A percentile compares a stretch with the other conserved stretches of the same genome.
phyloP scores from a whole-genome alignment of 2,888 invertebrate species.

The Nomada fabriciana region DNA sequence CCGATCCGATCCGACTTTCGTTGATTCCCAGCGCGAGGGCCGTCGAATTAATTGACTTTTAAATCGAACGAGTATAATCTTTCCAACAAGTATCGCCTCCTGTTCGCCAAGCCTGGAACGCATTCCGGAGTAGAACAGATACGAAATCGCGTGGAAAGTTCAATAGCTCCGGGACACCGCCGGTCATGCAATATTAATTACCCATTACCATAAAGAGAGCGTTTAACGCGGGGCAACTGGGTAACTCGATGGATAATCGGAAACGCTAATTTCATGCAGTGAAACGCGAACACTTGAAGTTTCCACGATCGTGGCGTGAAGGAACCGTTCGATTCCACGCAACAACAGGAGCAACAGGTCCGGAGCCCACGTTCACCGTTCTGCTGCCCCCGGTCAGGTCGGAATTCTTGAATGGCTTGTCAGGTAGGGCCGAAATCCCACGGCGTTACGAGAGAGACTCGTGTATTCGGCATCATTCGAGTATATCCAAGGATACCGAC shows the following conservation, averaged over 20 bases:
- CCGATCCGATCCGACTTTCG: constrained; percentile 3
- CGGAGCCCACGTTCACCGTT: neutral
- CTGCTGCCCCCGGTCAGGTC: constrained; percentile 6
- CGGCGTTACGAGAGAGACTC: constrained; percentile 47
- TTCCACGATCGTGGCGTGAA: constrained; percentile 3
- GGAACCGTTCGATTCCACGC: constrained; percentile 3
- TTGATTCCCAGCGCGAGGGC: neutral
- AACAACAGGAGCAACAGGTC: neutral
- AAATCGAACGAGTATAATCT: neutral
- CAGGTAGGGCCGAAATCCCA: constrained; percentile 61
- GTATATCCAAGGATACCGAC: constrained; percentile 68
- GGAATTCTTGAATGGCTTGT: constrained; percentile 54
- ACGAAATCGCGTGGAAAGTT: constrained; percentile 43
- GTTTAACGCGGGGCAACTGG: constrained; percentile 13
- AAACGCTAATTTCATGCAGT: constrained; percentile 40
- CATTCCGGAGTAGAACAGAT: constrained; percentile 25
- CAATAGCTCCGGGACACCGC: constrained; percentile 15
- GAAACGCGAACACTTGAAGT: constrained; percentile 13
- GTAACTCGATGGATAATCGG: constrained; percentile 15
- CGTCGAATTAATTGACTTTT: neutral
- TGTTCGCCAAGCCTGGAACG: neutral
- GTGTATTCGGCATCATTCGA: constrained; percentile 61
- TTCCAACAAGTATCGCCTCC: neutral
- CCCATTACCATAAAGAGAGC: constrained; percentile 42
- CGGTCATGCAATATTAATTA: constrained; percentile 53